A percentile compares a stretch with the other conserved stretches of the same genome.
Conservation (phyloP, 2,888 invertebrate genomes). For the Unio pictorum region DNA sequence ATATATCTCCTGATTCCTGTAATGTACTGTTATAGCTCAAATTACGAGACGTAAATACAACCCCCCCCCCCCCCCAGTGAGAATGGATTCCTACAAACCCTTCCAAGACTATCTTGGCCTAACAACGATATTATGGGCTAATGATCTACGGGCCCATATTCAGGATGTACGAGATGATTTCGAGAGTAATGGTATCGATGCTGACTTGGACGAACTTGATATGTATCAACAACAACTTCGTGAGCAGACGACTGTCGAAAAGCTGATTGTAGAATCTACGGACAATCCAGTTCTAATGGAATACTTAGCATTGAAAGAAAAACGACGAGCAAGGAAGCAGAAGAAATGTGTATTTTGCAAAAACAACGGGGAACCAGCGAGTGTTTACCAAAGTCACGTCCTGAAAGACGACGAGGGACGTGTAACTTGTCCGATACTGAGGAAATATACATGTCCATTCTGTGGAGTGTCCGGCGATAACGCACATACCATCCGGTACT, state of each 20-base stretch:
- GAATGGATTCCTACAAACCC: slow-evolving; percentile 8
- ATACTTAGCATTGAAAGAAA: slow-evolving; percentile 35
- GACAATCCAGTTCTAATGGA: slow-evolving; percentile 28
- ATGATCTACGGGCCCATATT: slow-evolving; percentile 6
- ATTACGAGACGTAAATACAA: too few relatives aligned
- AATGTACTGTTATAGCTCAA: too few relatives aligned
- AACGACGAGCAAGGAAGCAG: slow-evolving; percentile 23
- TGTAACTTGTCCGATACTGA: slow-evolving; percentile 81
- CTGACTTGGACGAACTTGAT: slow-evolving; percentile 46
- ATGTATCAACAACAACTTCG: slow-evolving; percentile 37
- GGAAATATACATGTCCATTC: slow-evolving; percentile 80
- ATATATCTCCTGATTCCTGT: too few relatives aligned
- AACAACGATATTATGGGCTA: slow-evolving; percentile 16
- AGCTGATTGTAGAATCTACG: slow-evolving; percentile 7
- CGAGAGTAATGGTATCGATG: slow-evolving; percentile 36
- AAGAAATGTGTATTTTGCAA: slow-evolving; percentile 80
- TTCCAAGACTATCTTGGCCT: slow-evolving; percentile 29
- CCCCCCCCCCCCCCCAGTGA: too few relatives aligned
- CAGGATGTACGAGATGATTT: slow-evolving; percentile 29
- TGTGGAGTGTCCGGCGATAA: slow-evolving; percentile 80
- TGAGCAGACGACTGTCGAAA: slow-evolving; percentile 16
- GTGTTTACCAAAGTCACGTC: slow-evolving; percentile 78
- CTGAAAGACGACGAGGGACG: slow-evolving; percentile 80
- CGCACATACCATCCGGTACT: slow-evolving; percentile 86
- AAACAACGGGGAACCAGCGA: slow-evolving; percentile 82